Conservation (phyloP, 2,888 invertebrate species). For the Azorinus chamasolen region DNA sequence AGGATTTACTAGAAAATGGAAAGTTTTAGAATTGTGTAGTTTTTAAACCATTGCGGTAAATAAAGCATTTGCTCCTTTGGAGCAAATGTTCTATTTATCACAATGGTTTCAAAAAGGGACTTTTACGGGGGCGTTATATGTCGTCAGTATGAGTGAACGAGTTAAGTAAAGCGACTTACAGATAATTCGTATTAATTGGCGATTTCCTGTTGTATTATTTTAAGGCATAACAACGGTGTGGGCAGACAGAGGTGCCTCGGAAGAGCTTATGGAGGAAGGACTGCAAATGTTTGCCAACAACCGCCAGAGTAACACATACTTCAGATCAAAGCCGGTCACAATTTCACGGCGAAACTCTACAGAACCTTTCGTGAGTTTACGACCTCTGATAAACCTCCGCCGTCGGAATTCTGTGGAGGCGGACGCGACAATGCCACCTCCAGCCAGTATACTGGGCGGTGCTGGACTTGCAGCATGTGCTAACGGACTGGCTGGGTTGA, state of each 20-base stretch:
- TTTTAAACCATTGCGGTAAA: too few relatives aligned
- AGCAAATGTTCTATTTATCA: too few relatives aligned
- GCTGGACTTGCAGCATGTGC: conserved; percentile 44
- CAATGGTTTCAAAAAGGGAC: too few relatives aligned
- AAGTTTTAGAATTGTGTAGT: too few relatives aligned
- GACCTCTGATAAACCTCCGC: conserved; percentile 54
- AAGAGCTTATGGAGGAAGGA: conserved; percentile 69
- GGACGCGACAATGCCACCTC: conserved; percentile 27
- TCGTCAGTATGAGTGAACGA: too few relatives aligned
- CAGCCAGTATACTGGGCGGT: conserved; percentile 40
- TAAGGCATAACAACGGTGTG: conserved; percentile 68
- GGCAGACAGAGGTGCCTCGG: conserved; percentile 70
- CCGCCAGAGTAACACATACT: conserved; percentile 62
- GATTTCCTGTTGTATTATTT: too few relatives aligned
- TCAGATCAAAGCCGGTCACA: conserved; percentile 61
- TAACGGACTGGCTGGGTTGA: conserved; percentile 37
- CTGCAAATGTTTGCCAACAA: conserved; percentile 67
- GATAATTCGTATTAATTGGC: too few relatives aligned
- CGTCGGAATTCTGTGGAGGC: conserved; percentile 61
- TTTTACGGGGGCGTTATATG: too few relatives aligned
- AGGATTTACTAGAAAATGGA: too few relatives aligned
- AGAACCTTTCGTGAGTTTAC: conserved; percentile 61
- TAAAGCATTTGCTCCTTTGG: too few relatives aligned
- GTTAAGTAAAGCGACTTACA: too few relatives aligned
- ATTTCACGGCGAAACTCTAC: conserved; percentile 62